phyloP scores from a whole-genome alignment of 2,888 invertebrate species.

The Euzophera pinguis region DNA sequence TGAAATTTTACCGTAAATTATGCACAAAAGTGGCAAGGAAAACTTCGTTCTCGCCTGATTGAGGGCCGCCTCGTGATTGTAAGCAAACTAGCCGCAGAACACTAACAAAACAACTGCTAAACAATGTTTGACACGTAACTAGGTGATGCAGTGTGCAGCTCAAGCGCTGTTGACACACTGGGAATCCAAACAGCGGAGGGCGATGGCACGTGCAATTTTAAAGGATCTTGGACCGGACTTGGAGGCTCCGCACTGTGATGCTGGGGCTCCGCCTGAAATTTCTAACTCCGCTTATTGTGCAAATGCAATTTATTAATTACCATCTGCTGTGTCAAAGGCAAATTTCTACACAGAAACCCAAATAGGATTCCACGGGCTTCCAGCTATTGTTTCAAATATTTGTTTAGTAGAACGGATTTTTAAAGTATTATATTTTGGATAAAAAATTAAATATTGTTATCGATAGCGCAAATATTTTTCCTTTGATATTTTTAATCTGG shows the following conservation, averaged over 20 bases:
- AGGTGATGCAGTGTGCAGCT: constrained; percentile 57
- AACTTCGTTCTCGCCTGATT: constrained; percentile 26
- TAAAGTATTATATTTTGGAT: background rate
- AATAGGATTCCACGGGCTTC: background rate
- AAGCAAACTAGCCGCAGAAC: constrained; percentile 43
- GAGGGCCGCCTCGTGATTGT: constrained; percentile 38
- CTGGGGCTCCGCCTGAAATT: constrained; percentile 50
- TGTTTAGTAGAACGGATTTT: constrained; percentile 1
- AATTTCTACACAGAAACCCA: constrained; percentile 8
- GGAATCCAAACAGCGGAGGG: constrained; percentile 48
- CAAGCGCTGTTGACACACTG: constrained; percentile 57
- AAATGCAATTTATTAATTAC: constrained; percentile 23
- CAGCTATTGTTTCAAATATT: constrained; percentile 3
- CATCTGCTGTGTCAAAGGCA: constrained; percentile 6
- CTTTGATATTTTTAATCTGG: background rate
- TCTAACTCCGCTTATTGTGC: constrained; percentile 34
- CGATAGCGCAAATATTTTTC: background rate
- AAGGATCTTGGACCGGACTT: constrained; percentile 43
- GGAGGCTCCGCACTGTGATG: constrained; percentile 26
- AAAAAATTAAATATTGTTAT: constrained; percentile 3
- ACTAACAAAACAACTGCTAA: constrained; percentile 57
- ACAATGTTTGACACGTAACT: constrained; percentile 69
- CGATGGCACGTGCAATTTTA: constrained; percentile 67
- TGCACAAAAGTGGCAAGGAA: constrained; percentile 28
- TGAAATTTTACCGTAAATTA: constrained; percentile 23